Evolutionary conservation across 2,888 invertebrate genomes (phyloP).

Genomic region (Drosophila birchii): DNA sequence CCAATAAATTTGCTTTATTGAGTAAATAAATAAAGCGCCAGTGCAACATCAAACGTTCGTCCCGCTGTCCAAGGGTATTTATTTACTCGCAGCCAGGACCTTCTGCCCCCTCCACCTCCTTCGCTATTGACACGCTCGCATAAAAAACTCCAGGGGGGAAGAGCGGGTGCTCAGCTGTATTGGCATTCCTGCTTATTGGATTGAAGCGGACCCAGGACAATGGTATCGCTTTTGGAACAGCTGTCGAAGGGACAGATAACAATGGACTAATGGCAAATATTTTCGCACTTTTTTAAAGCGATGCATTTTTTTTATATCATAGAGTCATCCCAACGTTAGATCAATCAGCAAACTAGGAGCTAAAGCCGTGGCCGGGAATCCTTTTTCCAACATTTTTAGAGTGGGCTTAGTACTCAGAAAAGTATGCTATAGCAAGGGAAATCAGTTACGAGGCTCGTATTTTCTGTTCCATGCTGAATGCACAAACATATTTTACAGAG

Average conservation of each 20-base stretch:
- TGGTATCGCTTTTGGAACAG: constrained; percentile 21
- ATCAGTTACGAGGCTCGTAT: background rate
- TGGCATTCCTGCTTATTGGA: constrained; percentile 43
- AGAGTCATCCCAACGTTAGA: constrained; percentile 2
- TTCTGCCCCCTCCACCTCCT: background rate
- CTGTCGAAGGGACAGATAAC: constrained; percentile 12
- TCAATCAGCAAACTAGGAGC: constrained; percentile 18
- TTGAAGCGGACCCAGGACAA: constrained; percentile 15
- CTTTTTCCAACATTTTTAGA: background rate
- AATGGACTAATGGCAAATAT: constrained; percentile 37
- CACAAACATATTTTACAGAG: background rate
- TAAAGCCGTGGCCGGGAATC: background rate
- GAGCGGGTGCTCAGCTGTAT: constrained; percentile 29
- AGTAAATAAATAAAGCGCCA: constrained; percentile 73
- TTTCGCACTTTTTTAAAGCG: constrained; percentile 12
- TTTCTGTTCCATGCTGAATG: background rate
- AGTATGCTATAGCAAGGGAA: background rate
- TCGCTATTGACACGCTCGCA: constrained; percentile 29
- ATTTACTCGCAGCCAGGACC: constrained; percentile 14
- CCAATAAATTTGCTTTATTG: constrained; percentile 77
- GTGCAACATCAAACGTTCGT: constrained; percentile 45
- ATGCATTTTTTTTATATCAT: background rate
- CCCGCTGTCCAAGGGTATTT: constrained; percentile 37
- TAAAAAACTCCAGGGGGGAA: background rate
- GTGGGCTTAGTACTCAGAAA: background rate